phyloP scores from a whole-genome alignment of 2,888 invertebrate genomes.

The Noctua janthe region DNA sequence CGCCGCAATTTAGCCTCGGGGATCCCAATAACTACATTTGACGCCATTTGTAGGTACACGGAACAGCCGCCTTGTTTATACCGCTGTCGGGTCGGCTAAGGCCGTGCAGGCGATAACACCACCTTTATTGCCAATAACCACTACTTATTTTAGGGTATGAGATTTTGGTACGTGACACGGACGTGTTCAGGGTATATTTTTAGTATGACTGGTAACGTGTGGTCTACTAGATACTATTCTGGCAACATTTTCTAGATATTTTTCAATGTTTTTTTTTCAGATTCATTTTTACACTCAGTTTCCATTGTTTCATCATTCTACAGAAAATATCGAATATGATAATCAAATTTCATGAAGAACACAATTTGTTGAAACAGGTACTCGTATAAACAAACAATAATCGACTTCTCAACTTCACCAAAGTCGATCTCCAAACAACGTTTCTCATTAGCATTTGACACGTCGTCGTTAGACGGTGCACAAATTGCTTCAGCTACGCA shows the following conservation, averaged over 20 bases:
- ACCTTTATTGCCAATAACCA: conserved; percentile 67
- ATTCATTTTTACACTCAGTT: neutral
- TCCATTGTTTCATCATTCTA: neutral
- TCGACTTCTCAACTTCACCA: neutral
- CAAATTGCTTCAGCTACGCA: conserved; percentile 57
- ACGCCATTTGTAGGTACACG: conserved; percentile 74
- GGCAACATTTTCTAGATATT: neutral
- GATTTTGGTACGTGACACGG: conserved; percentile 52
- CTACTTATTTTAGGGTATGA: conserved; percentile 57
- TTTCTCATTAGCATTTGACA: conserved; percentile 51
- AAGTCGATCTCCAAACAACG: conserved; percentile 19
- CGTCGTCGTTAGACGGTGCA: conserved; percentile 44
- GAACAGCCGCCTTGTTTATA: conserved; percentile 55
- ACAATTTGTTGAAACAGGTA: neutral
- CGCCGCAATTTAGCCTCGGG: conserved; percentile 76
- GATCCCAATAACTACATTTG: conserved; percentile 78
- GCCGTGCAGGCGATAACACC: conserved; percentile 46
- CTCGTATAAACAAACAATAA: neutral
- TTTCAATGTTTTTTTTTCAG: too few species aligned
- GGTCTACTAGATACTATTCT: neutral
- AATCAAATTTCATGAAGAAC: neutral
- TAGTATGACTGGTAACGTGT: neutral
- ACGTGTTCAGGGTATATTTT: conserved; percentile 2
- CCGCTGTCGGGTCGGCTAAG: conserved; percentile 28
- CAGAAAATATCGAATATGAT: neutral